Evolutionary conservation across 2,113 vertebrate genomes (phyloP).

Genomic region (Coptodon bakossiorum): DNA sequence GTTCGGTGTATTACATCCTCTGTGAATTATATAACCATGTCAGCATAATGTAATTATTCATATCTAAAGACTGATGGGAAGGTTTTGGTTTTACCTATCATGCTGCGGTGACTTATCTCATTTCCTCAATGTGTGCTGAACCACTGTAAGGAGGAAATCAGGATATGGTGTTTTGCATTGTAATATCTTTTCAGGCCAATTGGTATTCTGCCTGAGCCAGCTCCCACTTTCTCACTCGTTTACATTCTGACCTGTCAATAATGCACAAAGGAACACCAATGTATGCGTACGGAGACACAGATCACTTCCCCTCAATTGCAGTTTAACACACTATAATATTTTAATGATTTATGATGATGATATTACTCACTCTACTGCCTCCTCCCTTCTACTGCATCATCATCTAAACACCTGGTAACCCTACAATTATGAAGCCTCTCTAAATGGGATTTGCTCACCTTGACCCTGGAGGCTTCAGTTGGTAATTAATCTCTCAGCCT

Average conservation of each 20-base stretch:
- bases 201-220: conserved; percentile 28
- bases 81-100: conserved; percentile 16
- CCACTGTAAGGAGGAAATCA: not conserved
- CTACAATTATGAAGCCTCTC: not conserved
- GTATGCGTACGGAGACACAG: not conserved
- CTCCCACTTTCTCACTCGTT: not conserved
- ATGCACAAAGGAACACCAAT: not conserved
- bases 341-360: conserved; percentile 16
- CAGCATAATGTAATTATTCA: conserved; percentile 22
- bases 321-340: not conserved
- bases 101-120: conserved; percentile 17
- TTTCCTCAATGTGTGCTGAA: conserved; percentile 17
- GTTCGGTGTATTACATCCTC: not conserved
- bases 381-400: conserved; percentile 5
- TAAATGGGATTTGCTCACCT: conserved; percentile 38
- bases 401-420: conserved; percentile 33
- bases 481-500: conserved; percentile 37
- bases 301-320: not conserved
- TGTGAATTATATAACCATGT: not conserved
- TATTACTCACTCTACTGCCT: conserved; percentile 4
- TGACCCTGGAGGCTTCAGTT: not conserved
- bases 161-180: not conserved
- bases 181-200: conserved; percentile 24
- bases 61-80: not conserved
- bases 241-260: not conserved